Percentiles rank a stretch among this genome's conserved stretches.
phyloP scores from a whole-genome alignment of 2,888 invertebrate genomes.

The Amblyjoppa proteus region DNA sequence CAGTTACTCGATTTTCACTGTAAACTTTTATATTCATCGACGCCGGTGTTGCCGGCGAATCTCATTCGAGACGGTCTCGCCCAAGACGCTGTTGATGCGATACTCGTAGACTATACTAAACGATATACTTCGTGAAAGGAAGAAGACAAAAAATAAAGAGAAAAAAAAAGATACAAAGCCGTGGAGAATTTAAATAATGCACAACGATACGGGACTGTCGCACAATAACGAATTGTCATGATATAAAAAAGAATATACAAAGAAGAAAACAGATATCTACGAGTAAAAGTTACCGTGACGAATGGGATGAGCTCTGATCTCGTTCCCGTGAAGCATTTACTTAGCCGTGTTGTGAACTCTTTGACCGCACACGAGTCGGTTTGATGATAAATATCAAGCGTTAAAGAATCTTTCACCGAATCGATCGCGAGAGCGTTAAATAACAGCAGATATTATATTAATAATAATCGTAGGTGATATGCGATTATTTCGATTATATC shows the following conservation, averaged over 20 bases:
- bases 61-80: conserved; percentile 62
- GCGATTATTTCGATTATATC: conserved; percentile 23
- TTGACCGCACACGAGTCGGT: background rate
- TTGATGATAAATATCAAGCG: conserved; percentile 9
- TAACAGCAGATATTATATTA: conserved; percentile 17
- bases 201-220: conserved; percentile 62
- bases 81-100: conserved; percentile 36
- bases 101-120: conserved; percentile 29
- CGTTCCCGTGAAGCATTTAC: conserved; percentile 57
- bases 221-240: conserved; percentile 58
- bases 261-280: conserved; percentile 26
- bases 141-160: background rate
- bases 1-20: conserved; percentile 62
- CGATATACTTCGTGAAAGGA: conserved; percentile 18
- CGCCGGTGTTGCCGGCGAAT: conserved; percentile 40
- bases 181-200: conserved; percentile 63
- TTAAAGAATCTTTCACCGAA: conserved; percentile 1
- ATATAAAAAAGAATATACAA: conserved; percentile 8
- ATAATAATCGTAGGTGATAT: conserved; percentile 9
- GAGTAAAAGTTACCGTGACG: conserved; percentile 47
- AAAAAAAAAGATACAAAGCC: conserved; percentile 46
- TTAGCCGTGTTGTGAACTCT: conserved; percentile 16
- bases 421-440: conserved; percentile 11
- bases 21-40: conserved; percentile 67
- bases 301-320: conserved; percentile 46